Evolutionary conservation across 2,888 invertebrate genomes (phyloP), one percentile per base, ranked within the genome.

Genomic region (Incurvaria masculella): DNA sequence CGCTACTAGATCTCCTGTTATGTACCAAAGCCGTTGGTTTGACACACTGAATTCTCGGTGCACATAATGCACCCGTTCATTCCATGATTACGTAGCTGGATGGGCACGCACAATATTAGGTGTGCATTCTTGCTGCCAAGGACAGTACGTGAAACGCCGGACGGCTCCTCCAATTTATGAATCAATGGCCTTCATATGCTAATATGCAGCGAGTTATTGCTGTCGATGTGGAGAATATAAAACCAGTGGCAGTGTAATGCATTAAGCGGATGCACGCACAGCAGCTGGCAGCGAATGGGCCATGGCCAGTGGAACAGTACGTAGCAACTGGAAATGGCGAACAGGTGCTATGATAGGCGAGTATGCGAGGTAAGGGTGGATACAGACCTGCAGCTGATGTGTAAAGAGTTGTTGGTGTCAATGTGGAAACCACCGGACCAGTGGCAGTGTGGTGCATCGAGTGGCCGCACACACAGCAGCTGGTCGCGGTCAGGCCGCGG

Each of bases 281-380:
- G 80, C 59, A 95, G 78, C 61, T 90, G 92, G 60, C 94, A 92
- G 55, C 91, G 88, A 64, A 97, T 97, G 58, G 90, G 83, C 53
- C 93, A 84, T 45, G 96, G 91, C 97, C 98, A 99, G 73, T 99
- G 97, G 79, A 96, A 99, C 17, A 97, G 91, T 72, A 97, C 86
- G 66, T 89, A 90, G 64, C 94, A 94, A 55, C 91, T 89, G 0
- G 95, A 86, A 61, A 93, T 86, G 2, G 94, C 89, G 49, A 86
- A 84, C 62, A 94, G 81, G 66, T 88, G 86, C n/a, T n/a, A n/a
- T n/a, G n/a, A n/a, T n/a, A n/a, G n/a, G n/a, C n/a, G n/a, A n/a
- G n/a, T n/a, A n/a, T n/a, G n/a, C 23, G 10, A 23, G 23, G 10
- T 23, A 10, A 23, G 23, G 6, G 10, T 16, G 47, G 44, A 46